Conservation (phyloP, 2,113 vertebrate species). For the Nycticebus coucang region DNA sequence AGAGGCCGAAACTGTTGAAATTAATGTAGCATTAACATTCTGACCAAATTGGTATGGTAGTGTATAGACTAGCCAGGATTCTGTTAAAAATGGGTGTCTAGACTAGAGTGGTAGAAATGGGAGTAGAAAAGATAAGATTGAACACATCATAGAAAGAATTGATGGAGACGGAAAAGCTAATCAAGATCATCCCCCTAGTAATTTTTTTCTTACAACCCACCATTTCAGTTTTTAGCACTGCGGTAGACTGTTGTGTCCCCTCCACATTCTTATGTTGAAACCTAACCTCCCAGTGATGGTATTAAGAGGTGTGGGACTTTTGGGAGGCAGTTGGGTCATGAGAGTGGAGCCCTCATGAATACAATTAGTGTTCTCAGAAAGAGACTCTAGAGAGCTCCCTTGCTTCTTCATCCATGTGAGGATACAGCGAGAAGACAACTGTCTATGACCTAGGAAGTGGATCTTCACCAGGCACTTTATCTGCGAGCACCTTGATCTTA, state of each 20-base stretch:
- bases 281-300: neutral
- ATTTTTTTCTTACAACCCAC: neutral
- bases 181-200: no score
- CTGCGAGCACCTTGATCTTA: neutral
- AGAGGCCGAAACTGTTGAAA: neutral
- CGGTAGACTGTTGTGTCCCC: neutral
- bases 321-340: neutral
- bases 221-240: constrained; percentile 2
- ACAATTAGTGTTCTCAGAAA: neutral
- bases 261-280: neutral
- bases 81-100: constrained; percentile 28
- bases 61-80: neutral
- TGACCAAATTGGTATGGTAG: neutral
- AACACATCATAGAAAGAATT: neutral
- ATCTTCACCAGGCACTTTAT: neutral
- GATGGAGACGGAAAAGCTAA: neutral
- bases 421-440: neutral
- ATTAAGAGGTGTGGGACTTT: neutral
- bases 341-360: neutral
- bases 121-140: neutral
- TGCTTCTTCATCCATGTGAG: neutral
- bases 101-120: neutral
- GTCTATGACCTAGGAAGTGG: neutral
- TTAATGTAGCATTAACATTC: neutral
- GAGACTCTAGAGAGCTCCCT: neutral